Evolutionary conservation across 2,113 vertebrate species (phyloP), one percentile per base, ranked within the genome.

Genomic region (Myocastor coypus): DNA sequence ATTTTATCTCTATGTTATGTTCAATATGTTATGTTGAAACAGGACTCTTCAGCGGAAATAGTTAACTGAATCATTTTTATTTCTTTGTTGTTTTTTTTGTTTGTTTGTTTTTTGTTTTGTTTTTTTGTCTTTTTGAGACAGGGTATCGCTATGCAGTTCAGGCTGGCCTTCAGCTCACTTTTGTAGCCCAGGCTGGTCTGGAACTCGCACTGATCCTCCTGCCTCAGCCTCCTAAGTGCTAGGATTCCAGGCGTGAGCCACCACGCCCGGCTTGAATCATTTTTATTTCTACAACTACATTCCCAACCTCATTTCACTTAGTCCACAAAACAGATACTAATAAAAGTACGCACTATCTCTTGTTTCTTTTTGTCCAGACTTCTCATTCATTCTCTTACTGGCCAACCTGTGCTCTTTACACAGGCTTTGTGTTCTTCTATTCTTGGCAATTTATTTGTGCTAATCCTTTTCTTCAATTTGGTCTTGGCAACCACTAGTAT

Each of bases 331-430:
- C 1, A 61, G 4, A 84, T 63, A 46, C 37, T 92, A 42, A 61
- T 34, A 37, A 61, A 94, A 52, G 50, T 40, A 85, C 24, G 20
- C 17, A 13, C 19, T 46, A n/a, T 64, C 61, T 50, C 32, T 64
- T 37, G 40, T 80, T 28, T 84, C 59, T 77, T 87, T 66, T 32
- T 61, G 37, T 78, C 52, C 46, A 78, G 26, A 20, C 42, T 91
- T 68, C 61, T 92, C 37, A 71, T 71, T 95, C 50, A 77, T 87
- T 92, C 17, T 82, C 83, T 90, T 92, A 88, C 32, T 30, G 77
- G 34, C 59, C 80, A 92, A 90, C 40, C 83, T 88, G 26, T 73
- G 55, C 78, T 66, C 55, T 84, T 94, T 40, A 88, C 14, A 34
- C 0, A 5, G 11, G 73, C 34, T 97, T 91, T 87, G 55, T 50